Conservation (phyloP, 2,888 invertebrate genomes). For the Phanerotoma sp. region DNA sequence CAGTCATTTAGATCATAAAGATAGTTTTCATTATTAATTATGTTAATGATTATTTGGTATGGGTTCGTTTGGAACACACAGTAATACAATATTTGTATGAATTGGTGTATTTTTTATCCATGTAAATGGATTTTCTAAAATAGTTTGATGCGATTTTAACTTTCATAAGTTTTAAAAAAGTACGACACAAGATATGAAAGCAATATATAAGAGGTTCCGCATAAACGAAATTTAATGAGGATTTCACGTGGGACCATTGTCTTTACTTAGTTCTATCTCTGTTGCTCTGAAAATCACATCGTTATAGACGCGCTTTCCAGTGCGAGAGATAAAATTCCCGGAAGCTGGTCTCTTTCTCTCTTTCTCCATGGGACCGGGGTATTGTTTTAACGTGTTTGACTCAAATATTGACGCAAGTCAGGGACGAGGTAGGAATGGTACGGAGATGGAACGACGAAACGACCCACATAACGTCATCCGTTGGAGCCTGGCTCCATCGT, state of each 20-base stretch:
- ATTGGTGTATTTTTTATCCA: not conserved
- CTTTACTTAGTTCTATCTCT: slow-evolving; percentile 16
- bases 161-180: too few relatives aligned
- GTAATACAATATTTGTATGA: too few relatives aligned
- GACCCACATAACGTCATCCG: slow-evolving; percentile 50
- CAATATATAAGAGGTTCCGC: not conserved
- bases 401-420: slow-evolving; percentile 57
- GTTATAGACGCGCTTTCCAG: slow-evolving; percentile 45
- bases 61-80: too few relatives aligned
- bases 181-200: not conserved
- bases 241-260: slow-evolving; percentile 5
- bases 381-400: slow-evolving; percentile 58
- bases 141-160: too few relatives aligned
- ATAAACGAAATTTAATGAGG: slow-evolving; percentile 2
- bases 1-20: too few relatives aligned
- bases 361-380: slow-evolving; percentile 46
- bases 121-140: too few relatives aligned
- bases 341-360: slow-evolving; percentile 51
- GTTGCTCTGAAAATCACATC: slow-evolving; percentile 23
- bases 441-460: slow-evolving; percentile 44
- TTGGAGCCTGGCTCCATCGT: slow-evolving; percentile 30
- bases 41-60: too few relatives aligned
- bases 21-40: too few relatives aligned
- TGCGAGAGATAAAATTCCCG: slow-evolving; percentile 55
- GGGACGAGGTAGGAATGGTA: slow-evolving; percentile 31